These are phyloP conservation scores for Peromyscus aztecus DNA, from an alignment of 2,797 vertebrate genomes.

Conservation along the genomic window DNA sequence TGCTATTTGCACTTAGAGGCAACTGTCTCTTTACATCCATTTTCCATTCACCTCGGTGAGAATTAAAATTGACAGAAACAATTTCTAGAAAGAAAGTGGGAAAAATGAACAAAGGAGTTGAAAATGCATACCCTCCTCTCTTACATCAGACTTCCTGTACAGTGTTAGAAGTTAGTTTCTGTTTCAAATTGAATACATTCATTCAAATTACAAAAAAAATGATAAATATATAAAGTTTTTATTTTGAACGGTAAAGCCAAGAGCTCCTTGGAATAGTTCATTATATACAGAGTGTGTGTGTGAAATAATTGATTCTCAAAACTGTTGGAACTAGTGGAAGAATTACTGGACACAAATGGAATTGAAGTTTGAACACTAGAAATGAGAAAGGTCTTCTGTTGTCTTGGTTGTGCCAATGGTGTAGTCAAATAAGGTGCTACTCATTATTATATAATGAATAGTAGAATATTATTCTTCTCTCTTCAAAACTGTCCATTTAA, in stretches of 20 bases:
- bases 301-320: conserved; percentile 37
- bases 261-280: neutral
- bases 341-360: conserved; percentile 1
- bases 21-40: conserved; percentile 73
- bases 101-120: conserved; percentile 80
- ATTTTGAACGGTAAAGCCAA: conserved; percentile 21
- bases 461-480: neutral
- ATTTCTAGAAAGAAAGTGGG: conserved; percentile 83
- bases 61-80: conserved; percentile 87
- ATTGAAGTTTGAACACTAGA: conserved; percentile 45
- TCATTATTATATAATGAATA: neutral
- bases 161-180: conserved; percentile 50
- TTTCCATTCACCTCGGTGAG: conserved; percentile 70
- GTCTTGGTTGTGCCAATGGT: neutral
- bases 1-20: conserved; percentile 76
- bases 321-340: conserved; percentile 14
- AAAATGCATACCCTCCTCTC: conserved; percentile 53
- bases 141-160: conserved; percentile 28
- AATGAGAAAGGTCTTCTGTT: neutral
- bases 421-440: neutral
- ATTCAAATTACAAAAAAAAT: conserved; percentile 58
- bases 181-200: neutral
- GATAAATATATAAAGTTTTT: neutral
- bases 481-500: neutral
- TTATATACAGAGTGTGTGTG: neutral